phyloP scores from a whole-genome alignment of 2,797 vertebrate species.

The Cheirogaleus major region DNA sequence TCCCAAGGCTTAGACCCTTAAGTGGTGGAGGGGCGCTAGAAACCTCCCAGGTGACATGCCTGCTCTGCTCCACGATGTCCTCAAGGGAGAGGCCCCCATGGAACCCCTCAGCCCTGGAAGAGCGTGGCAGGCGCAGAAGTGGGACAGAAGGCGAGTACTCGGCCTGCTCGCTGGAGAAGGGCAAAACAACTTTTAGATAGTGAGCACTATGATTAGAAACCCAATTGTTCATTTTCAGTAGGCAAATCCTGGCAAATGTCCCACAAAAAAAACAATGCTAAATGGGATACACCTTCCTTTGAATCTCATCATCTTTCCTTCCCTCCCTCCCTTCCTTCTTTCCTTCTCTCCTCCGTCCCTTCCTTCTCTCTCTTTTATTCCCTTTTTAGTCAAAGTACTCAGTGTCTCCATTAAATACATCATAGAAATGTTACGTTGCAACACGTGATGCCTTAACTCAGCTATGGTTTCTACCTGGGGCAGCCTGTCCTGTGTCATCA shows the following conservation, averaged over 20 bases:
- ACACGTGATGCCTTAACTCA: not conserved
- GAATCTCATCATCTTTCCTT: no score
- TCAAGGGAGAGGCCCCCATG: not conserved
- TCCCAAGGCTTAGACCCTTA: not conserved
- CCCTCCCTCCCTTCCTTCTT: fast-evolving
- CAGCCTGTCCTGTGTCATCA: not conserved
- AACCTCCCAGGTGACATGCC: fast-evolving
- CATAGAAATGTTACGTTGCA: not conserved
- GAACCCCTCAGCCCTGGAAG: fast-evolving
- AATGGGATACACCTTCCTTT: not conserved
- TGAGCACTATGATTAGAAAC: not conserved
- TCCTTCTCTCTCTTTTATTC: not conserved
- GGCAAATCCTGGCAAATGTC: not conserved
- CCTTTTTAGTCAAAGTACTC: not conserved
- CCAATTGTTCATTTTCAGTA: not conserved
- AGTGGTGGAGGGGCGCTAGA: not conserved
- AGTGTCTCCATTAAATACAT: not conserved
- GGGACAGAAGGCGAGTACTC: not conserved
- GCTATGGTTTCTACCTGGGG: not conserved
- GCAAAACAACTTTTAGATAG: not conserved
- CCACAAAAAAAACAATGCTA: not conserved
- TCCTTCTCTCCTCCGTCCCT: no score
- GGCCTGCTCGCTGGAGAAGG: not conserved
- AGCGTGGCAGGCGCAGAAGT: fast-evolving
- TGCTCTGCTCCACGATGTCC: fast-evolving